Evolutionary conservation across 2,888 invertebrate genomes (phyloP), one percentile per base, ranked within the genome.

Genomic region (Hoplodrina blanda): DNA sequence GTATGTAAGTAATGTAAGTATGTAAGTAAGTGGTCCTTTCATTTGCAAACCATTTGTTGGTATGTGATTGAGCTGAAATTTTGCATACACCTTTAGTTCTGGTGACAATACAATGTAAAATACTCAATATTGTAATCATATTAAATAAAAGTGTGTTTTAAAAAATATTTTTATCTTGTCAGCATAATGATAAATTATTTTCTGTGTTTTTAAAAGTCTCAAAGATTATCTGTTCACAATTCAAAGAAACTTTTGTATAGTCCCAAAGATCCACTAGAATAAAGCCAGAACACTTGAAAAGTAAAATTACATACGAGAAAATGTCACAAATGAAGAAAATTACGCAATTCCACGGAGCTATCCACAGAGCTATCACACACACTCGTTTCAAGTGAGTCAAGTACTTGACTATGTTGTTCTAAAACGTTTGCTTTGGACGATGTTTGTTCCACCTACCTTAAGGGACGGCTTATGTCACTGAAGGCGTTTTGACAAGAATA

Each of bases 371-470:
- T 60, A 74, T 74, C 59, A 60, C n/a, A 62, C 44, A 74, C 80
- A 80, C 80, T 64, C 44, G 6, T 15, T 41, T 41, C 41, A 41
- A 41, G 41, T 13, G 11, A 41, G n/a, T 60, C 55, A 74, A 44
- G 57, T 37, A 44, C 75, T 55, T n/a, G 11, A 17, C 41, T 44
- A 0, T 54, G 46, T 71, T 62, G 33, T 59, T 41, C 25, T 46
- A 1, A 55, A 41, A 46, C 4, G 76, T 80, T 80, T 56, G 15
- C 25, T 5, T 50, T 49, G 52, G 41, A 46, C 33, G 60, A 53
- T 60, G 25, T 75, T 80, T 75, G 75, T 75, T 75, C 41, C 33
- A 25, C 4, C 7, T 17, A 80, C 76, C 60, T 52, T 60, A 59
- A 41, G 37, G 46, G 65, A n/a, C n/a, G 19, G 37, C 19, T 52